Conservation (phyloP, 2,797 vertebrate genomes). For the Hybognathus amarus region DNA sequence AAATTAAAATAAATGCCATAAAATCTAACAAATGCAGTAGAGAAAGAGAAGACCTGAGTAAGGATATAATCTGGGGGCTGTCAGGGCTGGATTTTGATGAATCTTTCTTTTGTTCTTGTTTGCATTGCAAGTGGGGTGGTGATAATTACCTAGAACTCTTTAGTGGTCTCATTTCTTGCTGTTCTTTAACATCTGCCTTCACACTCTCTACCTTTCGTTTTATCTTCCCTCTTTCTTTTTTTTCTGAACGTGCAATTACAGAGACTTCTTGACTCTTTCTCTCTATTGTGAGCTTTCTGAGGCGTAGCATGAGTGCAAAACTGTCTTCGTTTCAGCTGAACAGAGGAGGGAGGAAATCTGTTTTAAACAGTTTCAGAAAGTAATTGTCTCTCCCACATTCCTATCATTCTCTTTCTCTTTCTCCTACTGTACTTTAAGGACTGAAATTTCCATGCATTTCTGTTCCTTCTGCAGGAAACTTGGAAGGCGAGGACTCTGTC, state of each 20-base stretch:
- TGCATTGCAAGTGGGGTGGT: conserved; percentile 32
- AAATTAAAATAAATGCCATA: neutral
- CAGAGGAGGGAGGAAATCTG: conserved; percentile 65
- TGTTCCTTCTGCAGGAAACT: conserved; percentile 8
- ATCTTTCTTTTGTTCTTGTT: conserved; percentile 41
- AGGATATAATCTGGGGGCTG: conserved; percentile 4
- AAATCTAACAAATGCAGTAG: neutral
- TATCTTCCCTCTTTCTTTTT: conserved; percentile 56
- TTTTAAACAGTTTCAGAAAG: conserved; percentile 67
- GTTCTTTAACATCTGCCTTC: conserved; percentile 39
- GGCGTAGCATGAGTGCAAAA: conserved; percentile 50
- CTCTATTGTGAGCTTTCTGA: conserved; percentile 65
- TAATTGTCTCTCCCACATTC: conserved; percentile 59
- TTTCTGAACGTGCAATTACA: conserved; percentile 71
- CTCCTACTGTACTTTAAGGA: neutral
- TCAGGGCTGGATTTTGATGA: neutral
- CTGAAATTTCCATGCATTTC: conserved; percentile 11
- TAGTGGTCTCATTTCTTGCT: conserved; percentile 38
- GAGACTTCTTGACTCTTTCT: conserved; percentile 64
- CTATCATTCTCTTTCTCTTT: neutral
- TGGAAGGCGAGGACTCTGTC: neutral
- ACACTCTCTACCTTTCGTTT: conserved; percentile 43
- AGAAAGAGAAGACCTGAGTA: neutral
- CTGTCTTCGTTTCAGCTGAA: conserved; percentile 67
- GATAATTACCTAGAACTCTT: conserved; percentile 35